These are phyloP conservation scores for Coenonympha glycerion DNA, from an alignment of 2,888 invertebrate genomes.

Conservation along the genomic window DNA sequence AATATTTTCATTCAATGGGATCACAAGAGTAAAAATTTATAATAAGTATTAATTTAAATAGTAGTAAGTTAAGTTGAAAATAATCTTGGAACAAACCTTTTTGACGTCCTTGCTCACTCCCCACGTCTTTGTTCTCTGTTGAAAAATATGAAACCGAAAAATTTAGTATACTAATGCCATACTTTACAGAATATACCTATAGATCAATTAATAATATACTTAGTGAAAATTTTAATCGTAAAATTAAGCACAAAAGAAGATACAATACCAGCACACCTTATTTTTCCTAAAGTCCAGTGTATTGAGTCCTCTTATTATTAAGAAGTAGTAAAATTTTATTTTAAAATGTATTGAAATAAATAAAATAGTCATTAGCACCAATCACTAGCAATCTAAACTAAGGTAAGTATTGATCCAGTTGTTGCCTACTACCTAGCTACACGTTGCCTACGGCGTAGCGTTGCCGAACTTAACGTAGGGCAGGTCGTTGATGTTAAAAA, in stretches of 20 bases:
- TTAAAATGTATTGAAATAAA: neutral
- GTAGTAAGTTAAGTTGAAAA: neutral
- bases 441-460: neutral
- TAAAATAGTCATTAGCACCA: neutral
- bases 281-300: no score
- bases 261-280: no score
- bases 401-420: constrained; percentile 7
- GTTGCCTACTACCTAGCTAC: neutral
- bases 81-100: constrained; percentile 41
- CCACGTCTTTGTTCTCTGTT: constrained; percentile 58
- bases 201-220: no score
- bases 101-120: constrained; percentile 52
- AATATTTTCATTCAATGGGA: no score
- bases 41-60: no score
- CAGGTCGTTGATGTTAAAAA: neutral
- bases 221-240: no score
- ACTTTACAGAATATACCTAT: neutral
- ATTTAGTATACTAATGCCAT: no score
- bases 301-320: no score
- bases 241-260: no score
- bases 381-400: constrained; percentile 1
- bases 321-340: neutral
- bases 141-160: constrained; percentile 10
- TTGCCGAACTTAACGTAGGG: neutral
- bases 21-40: no score